Base-by-base conservation (phyloP, 2,888 invertebrate species). In the Agrotis puta region DNA sequence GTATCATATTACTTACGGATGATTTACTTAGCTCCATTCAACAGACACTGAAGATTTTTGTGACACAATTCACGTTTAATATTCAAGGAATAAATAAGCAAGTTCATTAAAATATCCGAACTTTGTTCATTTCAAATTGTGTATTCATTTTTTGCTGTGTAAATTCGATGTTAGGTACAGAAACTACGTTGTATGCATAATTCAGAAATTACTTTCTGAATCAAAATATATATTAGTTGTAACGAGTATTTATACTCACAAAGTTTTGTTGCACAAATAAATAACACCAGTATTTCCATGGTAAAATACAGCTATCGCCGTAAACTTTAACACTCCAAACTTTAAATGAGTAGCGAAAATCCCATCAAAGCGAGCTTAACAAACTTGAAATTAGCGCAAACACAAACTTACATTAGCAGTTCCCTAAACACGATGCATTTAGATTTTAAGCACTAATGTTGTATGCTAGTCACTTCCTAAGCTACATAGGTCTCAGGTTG, bases 341-440 rank as follows among this genome's bases (percentile, higher is more conserved):
- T 79, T 67, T 63, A 68, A 81, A 81, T 61, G 54, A 50, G 63
- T 20, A 57, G 33, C 72, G 72, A 56, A 78, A 81, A 59, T 56
- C 57, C 62, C 53, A 77, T 81, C 62, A 33, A 81, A 68, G 59
- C 51, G 27, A 50, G 66, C 64, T 75, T 62, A 65, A 81, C 64
- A 59, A 77, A 82, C 71, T 75, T 65, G 9, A 73, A 81, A 76
- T 83, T 82, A 72, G 58, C 45, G 22, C 61, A 58, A 69, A 76
- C 69, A 58, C 72, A 45, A 78, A 78, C 57, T 68, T 72, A 77
- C 82, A 63, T 68, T 77, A 82, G 62, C 78, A 22, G 45, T 72
- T 76, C 45, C 61, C 54, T 73, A 64, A 81, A 82, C 79, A 64
- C 80, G 64, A 67, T 80, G 82, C 82, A 84, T 83, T 82, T 79